Evolutionary conservation across 2,113 vertebrate species (phyloP).

Genomic region (Hiodon tergisus): DNA sequence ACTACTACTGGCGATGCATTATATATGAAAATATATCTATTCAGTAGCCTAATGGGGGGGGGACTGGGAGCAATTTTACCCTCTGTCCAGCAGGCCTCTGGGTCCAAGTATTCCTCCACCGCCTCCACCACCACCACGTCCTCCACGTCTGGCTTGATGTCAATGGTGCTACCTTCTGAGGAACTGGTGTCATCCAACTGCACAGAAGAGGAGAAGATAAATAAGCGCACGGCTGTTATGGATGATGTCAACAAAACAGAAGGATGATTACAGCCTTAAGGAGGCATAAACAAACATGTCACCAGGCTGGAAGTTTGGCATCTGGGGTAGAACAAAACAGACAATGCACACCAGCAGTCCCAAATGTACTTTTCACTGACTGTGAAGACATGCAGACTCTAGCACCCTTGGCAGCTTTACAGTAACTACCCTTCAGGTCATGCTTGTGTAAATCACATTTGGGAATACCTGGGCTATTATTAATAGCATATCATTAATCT

Average conservation of each 20-base stretch:
- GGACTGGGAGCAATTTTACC: slow-evolving; percentile 53
- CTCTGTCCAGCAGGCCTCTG: slow-evolving; percentile 89
- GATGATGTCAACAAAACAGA: neutral
- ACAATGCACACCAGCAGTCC: neutral
- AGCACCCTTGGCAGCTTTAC: neutral
- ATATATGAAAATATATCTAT: neutral
- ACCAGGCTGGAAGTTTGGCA: neutral
- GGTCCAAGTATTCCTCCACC: slow-evolving; percentile 74
- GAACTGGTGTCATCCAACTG: slow-evolving; percentile 68
- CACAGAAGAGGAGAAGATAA: neutral
- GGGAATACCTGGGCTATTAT: neutral
- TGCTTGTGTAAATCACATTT: neutral
- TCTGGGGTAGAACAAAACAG: neutral
- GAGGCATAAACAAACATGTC: neutral
- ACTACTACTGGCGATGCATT: too few species aligned
- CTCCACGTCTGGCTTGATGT: slow-evolving; percentile 83
- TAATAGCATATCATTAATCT: slow-evolving; percentile 28
- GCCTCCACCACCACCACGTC: slow-evolving; percentile 75
- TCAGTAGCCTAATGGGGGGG: neutral
- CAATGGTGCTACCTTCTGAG: slow-evolving; percentile 93
- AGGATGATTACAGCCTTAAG: neutral
- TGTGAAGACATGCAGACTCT: neutral
- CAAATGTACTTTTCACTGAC: neutral
- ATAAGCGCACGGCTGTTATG: too few species aligned
- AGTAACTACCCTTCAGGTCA: neutral